Evolutionary conservation across 2,113 vertebrate genomes (phyloP), one percentile per base, ranked within the genome.

Genomic region (Thermophis baileyi): DNA sequence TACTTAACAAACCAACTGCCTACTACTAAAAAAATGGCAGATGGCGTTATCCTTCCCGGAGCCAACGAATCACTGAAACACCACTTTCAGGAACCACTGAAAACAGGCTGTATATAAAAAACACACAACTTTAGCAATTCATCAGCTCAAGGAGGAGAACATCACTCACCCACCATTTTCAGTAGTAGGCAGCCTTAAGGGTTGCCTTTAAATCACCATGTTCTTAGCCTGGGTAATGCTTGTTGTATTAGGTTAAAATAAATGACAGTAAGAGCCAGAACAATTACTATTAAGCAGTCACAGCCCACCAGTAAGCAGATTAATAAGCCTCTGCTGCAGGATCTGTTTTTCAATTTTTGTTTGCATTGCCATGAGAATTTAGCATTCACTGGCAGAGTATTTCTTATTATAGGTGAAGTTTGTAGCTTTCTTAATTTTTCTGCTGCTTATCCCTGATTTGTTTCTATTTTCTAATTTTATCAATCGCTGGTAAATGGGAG

Each of bases 381-480:
- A 69, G 30, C 30, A 69, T 69, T 81, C 69, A 40, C 35, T 81
- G 35, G 69, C 18, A 81, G 69, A 40, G 16, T 81, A 18, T 35
- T 74, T 74, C 16, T 81, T 20, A 81, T 18, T 40, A 81, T 40
- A 40, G 14, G 35, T 81, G 18, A 2, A 25, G 6, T 86, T 40
- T 9, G 30, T 47, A n/a, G 4, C 12, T 92, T 30, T 57, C 0
- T 49, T 60, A 60, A 22, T 7, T 63, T 8, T 1, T 2, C 4
- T 49, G 1, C 9, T 0, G 1, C 0, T 46, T 74, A 74, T 3
- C 5, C 0, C 0, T 3, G 16, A 0, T 0, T 1, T 27, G 25
- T 18, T 4, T 0, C 35, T 57, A 18, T 18, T 3, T 89, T 4
- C 11, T 30, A 51, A 69, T 9, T 1, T 2, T 27, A 6, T 10